Evolutionary conservation across 2,888 invertebrate genomes (phyloP).

Genomic region (Heliconius ismenius): DNA sequence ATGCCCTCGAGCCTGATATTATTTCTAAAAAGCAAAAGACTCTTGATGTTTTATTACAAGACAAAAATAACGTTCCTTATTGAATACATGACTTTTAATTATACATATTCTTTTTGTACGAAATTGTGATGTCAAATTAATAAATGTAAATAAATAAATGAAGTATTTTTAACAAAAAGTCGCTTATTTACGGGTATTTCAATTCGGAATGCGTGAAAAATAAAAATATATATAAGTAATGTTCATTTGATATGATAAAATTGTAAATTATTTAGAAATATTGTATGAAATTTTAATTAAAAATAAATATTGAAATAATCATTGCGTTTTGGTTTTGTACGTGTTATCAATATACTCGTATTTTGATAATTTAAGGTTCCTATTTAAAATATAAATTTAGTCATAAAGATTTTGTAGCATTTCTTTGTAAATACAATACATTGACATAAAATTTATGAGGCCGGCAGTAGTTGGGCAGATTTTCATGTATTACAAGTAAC

Average conservation of each 20-base stretch:
- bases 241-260: not conserved
- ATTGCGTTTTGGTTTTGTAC: not conserved
- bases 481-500: conserved; percentile 36
- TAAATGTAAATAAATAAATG: not conserved
- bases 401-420: not conserved
- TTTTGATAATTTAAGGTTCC: not conserved
- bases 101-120: not conserved
- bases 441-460: conserved; percentile 34
- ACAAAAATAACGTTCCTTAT: conserved; percentile 23
- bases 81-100: conserved; percentile 18
- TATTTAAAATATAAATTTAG: conserved; percentile 7
- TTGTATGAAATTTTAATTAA: not conserved
- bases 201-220: not conserved
- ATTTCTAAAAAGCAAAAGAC: conserved; percentile 28
- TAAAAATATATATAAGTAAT: not conserved
- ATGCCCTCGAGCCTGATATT: conserved; percentile 29
- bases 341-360: not conserved
- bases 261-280: not conserved
- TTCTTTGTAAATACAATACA: conserved; percentile 21
- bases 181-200: not conserved
- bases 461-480: conserved; percentile 42
- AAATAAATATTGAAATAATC: not conserved
- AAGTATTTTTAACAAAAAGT: not conserved
- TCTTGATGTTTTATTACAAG: conserved; percentile 27
- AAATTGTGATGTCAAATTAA: not conserved